These are phyloP conservation scores for Leucophenga montana DNA, from an alignment of 2,888 invertebrate species.

Conservation along the genomic window DNA sequence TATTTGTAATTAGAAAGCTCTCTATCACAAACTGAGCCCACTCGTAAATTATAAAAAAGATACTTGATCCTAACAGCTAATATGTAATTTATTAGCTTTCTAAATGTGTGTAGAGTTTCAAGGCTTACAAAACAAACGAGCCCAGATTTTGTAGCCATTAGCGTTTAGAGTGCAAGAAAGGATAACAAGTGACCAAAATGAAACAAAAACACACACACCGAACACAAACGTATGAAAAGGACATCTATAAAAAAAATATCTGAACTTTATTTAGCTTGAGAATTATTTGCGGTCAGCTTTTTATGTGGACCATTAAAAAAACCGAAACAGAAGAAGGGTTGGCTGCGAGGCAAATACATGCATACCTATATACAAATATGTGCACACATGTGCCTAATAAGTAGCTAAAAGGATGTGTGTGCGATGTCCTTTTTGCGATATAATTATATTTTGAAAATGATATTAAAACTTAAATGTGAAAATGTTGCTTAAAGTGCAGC, in stretches of 20 bases:
- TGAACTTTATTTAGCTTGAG: conserved; percentile 20
- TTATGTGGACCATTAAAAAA: conserved; percentile 36
- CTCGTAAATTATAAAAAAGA: conserved; percentile 58
- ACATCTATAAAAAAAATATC: background rate
- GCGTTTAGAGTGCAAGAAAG: conserved; percentile 39
- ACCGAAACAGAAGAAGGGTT: conserved; percentile 2
- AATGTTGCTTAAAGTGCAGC: background rate
- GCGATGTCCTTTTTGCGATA: conserved; percentile 51
- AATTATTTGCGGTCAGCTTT: conserved; percentile 51
- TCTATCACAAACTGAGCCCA: conserved; percentile 51
- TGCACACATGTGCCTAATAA: background rate
- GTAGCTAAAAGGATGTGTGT: background rate
- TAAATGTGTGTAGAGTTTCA: conserved; percentile 26
- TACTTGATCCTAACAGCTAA: conserved; percentile 59
- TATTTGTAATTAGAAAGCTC: conserved; percentile 22
- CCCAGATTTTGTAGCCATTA: conserved; percentile 58
- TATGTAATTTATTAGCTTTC: conserved; percentile 61
- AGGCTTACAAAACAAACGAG: conserved; percentile 54
- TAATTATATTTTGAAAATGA: conserved; percentile 47
- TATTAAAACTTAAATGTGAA: too few species aligned
- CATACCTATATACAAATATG: background rate
- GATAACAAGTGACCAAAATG: conserved; percentile 16
- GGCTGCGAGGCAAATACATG: background rate
- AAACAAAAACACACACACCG: conserved; percentile 15
- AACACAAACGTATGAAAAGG: conserved; percentile 11